phyloP scores from a whole-genome alignment of 2,797 vertebrate species.

The Heliangelus exortis region DNA sequence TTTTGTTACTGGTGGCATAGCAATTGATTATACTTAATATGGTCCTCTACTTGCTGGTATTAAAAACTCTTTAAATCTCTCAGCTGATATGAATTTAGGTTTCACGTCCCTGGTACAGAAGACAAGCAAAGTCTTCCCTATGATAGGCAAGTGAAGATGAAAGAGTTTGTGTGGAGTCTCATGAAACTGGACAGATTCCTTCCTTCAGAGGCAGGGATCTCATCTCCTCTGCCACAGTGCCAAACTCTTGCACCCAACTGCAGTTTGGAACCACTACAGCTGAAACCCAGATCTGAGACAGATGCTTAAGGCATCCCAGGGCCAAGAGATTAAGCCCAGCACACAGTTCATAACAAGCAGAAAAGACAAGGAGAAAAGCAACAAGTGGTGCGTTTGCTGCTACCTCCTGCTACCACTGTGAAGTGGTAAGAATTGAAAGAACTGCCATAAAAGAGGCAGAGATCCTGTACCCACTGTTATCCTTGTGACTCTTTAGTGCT shows the following conservation, averaged over 20 bases:
- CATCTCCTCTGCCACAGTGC: not conserved
- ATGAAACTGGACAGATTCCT: not conserved
- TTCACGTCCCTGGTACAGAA: not conserved
- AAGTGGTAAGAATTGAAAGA: not conserved
- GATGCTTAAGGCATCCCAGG: not conserved
- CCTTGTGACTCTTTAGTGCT: not conserved
- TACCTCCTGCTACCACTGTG: accelerated
- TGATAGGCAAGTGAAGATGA: not conserved
- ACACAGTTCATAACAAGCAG: accelerated
- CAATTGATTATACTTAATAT: not conserved
- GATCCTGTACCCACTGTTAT: not conserved
- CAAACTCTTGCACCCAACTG: not conserved
- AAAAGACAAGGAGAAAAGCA: not conserved
- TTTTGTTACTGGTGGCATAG: not conserved
- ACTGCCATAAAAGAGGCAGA: not conserved
- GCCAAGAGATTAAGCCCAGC: not conserved
- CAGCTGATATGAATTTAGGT: not conserved
- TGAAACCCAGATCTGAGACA: not conserved
- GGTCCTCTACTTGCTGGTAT: not conserved
- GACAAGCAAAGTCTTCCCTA: not conserved
- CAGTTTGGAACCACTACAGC: not conserved
- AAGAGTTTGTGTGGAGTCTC: not conserved
- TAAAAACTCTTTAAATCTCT: not conserved
- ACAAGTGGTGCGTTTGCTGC: not conserved
- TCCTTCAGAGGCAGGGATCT: not conserved